phyloP scores from a whole-genome alignment of 2,888 invertebrate species.

The Sphaerophoria rueppellii region DNA sequence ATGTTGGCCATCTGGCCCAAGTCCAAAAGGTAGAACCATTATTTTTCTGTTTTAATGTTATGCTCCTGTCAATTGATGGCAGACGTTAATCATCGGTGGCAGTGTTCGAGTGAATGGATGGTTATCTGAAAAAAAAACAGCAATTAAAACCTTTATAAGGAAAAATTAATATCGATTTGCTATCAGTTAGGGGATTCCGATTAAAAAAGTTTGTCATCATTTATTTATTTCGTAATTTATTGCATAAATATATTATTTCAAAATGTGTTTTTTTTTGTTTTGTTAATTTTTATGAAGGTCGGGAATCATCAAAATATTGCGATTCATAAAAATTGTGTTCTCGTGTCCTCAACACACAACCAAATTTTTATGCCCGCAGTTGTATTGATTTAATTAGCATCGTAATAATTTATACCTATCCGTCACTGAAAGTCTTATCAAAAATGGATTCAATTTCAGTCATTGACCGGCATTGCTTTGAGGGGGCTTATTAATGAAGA shows the following conservation, averaged over 20 bases:
- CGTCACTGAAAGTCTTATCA: neutral
- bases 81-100: slow-evolving; percentile 62
- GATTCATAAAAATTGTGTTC: neutral
- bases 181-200: neutral
- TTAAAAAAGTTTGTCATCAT: neutral
- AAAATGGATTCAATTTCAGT: neutral
- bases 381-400: slow-evolving; percentile 33
- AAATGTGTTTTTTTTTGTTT: neutral
- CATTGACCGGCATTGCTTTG: slow-evolving; percentile 13
- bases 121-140: slow-evolving; percentile 53
- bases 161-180: neutral
- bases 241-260: neutral
- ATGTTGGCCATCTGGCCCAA: slow-evolving; percentile 80
- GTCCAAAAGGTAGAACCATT: slow-evolving; percentile 81
- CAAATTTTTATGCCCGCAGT: slow-evolving; percentile 11
- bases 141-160: slow-evolving; percentile 8
- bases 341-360: slow-evolving; percentile 32
- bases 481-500: neutral
- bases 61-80: slow-evolving; percentile 15
- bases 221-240: neutral
- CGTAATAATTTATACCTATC: slow-evolving; percentile 21
- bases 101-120: slow-evolving; percentile 46
- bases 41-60: slow-evolving; percentile 38
- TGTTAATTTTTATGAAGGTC: neutral
- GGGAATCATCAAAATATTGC: slow-evolving; percentile 15